These are phyloP conservation scores for Alosa alosa DNA, from an alignment of 2,113 vertebrate genomes.

Conservation along the genomic window DNA sequence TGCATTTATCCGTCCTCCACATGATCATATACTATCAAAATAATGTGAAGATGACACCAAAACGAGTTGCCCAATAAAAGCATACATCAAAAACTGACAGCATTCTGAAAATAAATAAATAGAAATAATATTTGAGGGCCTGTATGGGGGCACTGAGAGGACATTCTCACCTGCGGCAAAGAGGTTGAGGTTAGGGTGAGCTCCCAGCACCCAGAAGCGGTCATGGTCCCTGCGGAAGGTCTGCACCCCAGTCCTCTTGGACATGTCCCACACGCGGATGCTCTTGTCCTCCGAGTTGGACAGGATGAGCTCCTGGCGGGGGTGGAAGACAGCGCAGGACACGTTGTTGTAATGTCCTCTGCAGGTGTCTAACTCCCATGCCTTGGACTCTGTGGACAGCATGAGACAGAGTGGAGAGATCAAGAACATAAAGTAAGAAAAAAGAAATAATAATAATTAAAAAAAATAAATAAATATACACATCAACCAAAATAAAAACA, in stretches of 20 bases:
- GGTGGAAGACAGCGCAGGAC: slow-evolving; percentile 95
- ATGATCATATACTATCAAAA: no score
- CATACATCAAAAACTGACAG: no score
- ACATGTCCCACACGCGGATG: slow-evolving; percentile 98
- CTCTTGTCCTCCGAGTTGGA: slow-evolving; percentile 98
- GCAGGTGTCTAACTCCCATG: slow-evolving; percentile 97
- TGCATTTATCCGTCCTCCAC: no score
- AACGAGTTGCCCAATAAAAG: no score
- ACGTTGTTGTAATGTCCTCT: slow-evolving; percentile 98
- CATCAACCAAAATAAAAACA: no score
- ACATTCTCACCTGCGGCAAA: slow-evolving; percentile 85
- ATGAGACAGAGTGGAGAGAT: neutral
- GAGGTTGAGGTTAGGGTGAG: slow-evolving; percentile 96
- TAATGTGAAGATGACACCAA: no score
- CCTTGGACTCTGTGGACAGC: slow-evolving; percentile 82
- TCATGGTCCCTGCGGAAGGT: slow-evolving; percentile 95
- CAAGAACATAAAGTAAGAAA: neutral
- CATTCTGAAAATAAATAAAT: no score
- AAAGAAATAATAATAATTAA: neutral
- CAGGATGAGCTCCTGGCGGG: slow-evolving; percentile 93
- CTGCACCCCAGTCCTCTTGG: slow-evolving; percentile 93
- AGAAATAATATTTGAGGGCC: neutral
- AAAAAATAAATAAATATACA: neutral
- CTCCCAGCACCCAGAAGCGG: slow-evolving; percentile 95
- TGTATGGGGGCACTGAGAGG: neutral